These are phyloP conservation scores for Camponotus floridanus DNA, from an alignment of 1,140 invertebrate genomes.

Conservation along the genomic window DNA sequence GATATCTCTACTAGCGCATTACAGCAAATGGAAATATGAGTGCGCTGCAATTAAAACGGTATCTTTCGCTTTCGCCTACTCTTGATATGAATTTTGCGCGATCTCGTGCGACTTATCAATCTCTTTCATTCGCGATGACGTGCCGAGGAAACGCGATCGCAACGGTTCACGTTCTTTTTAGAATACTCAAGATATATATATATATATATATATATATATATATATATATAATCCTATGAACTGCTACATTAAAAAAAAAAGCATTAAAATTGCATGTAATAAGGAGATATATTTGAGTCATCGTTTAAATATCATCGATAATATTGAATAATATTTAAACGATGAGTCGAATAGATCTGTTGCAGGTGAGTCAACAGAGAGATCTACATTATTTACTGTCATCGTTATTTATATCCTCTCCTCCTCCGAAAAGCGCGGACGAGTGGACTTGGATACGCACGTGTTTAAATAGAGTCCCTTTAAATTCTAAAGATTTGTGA, in stretches of 20 bases:
- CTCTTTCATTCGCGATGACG: conserved; percentile 35
- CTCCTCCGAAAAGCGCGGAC: background rate
- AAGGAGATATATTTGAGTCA: background rate
- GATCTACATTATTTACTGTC: background rate
- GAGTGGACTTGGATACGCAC: background rate
- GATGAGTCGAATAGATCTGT: too few species aligned
- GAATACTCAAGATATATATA: background rate
- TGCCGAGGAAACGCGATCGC: conserved; percentile 20
- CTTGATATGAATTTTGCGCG: conserved; percentile 18
- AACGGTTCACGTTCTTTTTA: background rate
- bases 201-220: too few species aligned
- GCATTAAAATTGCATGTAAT: background rate
- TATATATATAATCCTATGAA: background rate
- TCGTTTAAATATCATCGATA: too few species aligned
- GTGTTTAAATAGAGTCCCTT: background rate
- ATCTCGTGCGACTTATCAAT: conserved; percentile 33
- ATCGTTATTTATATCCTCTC: background rate
- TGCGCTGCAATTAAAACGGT: conserved; percentile 40
- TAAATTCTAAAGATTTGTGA: background rate
- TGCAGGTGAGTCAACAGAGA: too few species aligned
- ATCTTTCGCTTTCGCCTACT: conserved; percentile 38
- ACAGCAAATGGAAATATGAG: background rate
- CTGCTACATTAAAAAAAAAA: background rate
- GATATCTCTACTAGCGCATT: conserved; percentile 42
- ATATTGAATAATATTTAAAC: too few species aligned